Base-by-base conservation (phyloP, 2,888 invertebrate genomes). In the Gisinianus flammeolus region DNA sequence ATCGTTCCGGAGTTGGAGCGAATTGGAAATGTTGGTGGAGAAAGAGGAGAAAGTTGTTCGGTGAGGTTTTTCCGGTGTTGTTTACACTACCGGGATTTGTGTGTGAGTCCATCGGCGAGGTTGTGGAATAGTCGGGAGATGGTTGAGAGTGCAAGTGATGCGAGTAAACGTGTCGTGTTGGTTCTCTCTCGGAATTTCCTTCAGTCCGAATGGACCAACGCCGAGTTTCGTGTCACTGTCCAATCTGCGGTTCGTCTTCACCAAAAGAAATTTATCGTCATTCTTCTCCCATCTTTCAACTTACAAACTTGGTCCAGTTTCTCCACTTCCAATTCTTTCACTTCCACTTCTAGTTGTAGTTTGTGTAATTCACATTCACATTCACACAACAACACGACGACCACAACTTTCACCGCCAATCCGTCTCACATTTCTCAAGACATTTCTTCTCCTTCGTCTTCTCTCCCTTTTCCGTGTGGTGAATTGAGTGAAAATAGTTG, bases 181-280 rank as follows among this genome's bases (percentile, higher is more conserved):
- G 91, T 96, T 83, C 89, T 96, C 72, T 94, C 95, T 81, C 93
- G 93, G 86, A 93, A 94, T 87, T 96, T 95, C 87, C 91, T 96
- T 85, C 92, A 93, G 78, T 87, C 93, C 74, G 95, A 96, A 87
- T 95, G 96, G 95, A 93, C 93, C 86, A 91, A 93, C 80, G 93
- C 93, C 87, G 95, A 95, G 86, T 93, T 96, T 87, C 94, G 94
- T 2, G 33, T 19, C 35, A 73, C 73, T 22, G 62, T 73, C 24
- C 30, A 28, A 28, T 22, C 26, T n/a, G 91, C 80, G 90, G 91
- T 74, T 89, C 90, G 69, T 90, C 91, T 87, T 89, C 90, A 86
- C 91, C 91, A 70, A 86, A 91, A 91, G 86, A 86, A 90, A 35
- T 86, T 89, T 30, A 88, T 91, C 58, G 88, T 91, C 79, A 86